phyloP scores from a whole-genome alignment of 2,113 vertebrate genomes.

The Leptobrachium ailaonicum region DNA sequence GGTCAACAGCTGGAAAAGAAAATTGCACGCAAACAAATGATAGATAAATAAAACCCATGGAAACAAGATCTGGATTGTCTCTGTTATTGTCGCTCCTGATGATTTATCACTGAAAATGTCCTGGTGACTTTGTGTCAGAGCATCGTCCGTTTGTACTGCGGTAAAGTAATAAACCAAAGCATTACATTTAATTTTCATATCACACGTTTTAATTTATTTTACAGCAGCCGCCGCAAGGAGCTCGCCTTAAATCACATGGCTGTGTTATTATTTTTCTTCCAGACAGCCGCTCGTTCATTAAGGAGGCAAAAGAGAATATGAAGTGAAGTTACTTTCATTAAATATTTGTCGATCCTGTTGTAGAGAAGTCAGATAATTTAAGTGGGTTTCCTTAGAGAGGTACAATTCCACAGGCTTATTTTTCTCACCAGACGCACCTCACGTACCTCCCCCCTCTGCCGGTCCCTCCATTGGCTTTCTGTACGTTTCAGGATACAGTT shows the following conservation, averaged over 20 bases:
- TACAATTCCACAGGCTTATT: background rate
- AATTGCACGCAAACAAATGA: too few relatives aligned
- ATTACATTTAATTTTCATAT: slow-evolving; percentile 25
- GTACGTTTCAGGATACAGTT: too few relatives aligned
- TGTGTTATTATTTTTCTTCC: slow-evolving; percentile 4
- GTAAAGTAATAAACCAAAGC: slow-evolving; percentile 20
- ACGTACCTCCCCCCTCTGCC: too few relatives aligned
- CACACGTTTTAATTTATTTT: slow-evolving; percentile 18
- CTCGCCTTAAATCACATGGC: background rate
- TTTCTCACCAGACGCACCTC: too few relatives aligned
- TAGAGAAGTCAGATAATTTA: background rate
- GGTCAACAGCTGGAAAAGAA: too few relatives aligned
- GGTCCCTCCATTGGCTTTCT: too few relatives aligned
- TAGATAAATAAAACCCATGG: too few relatives aligned
- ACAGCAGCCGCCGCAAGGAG: background rate
- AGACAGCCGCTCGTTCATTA: slow-evolving; percentile 5
- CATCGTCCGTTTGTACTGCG: background rate
- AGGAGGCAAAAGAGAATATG: background rate
- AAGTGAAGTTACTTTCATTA: background rate
- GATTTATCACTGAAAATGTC: slow-evolving; percentile 1
- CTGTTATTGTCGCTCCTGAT: background rate
- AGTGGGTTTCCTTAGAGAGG: background rate
- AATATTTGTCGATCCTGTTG: background rate
- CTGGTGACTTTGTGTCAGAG: slow-evolving; percentile 9
- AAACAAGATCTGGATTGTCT: background rate